These are phyloP conservation scores for Thymallus thymallus DNA, from an alignment of 2,113 vertebrate genomes.

Conservation along the genomic window DNA sequence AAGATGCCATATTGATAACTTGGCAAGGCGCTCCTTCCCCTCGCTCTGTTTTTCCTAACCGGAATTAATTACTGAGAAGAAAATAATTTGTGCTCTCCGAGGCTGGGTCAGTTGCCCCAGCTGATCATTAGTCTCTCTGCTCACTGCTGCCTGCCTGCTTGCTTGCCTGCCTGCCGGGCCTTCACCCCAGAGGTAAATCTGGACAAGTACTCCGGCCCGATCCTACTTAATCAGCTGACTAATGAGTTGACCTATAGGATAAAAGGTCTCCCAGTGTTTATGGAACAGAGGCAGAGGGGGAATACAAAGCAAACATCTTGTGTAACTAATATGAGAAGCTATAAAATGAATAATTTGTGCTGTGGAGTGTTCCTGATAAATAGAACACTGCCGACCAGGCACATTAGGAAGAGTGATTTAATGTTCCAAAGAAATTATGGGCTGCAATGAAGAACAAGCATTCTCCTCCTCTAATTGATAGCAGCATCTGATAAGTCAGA, in stretches of 20 bases:
- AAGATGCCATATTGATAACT: background rate
- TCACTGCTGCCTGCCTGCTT: background rate
- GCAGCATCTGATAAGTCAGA: too few relatives aligned
- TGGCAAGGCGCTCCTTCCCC: conserved; percentile 1
- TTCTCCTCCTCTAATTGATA: too few relatives aligned
- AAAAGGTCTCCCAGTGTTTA: conserved; percentile 42
- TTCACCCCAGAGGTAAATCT: conserved; percentile 43
- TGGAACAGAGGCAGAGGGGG: conserved; percentile 12
- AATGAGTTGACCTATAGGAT: conserved; percentile 46
- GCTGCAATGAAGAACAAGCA: too few relatives aligned
- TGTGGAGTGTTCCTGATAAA: conserved; percentile 13
- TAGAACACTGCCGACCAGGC: background rate
- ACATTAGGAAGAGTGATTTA: background rate
- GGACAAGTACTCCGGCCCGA: conserved; percentile 32
- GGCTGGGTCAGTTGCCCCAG: conserved; percentile 19
- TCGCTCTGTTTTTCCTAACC: conserved; percentile 12
- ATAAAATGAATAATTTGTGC: conserved; percentile 20
- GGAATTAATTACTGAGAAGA: conserved; percentile 36
- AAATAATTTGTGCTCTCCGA: conserved; percentile 24
- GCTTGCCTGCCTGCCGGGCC: background rate
- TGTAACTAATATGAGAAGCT: conserved; percentile 28
- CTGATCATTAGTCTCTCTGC: conserved; percentile 40
- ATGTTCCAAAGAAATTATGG: too few relatives aligned
- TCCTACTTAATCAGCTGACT: conserved; percentile 47
- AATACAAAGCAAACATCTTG: conserved; percentile 21